A percentile compares a stretch with the other conserved stretches of the same genome.
These are phyloP conservation scores for Exephanes ischioxanthus DNA, from an alignment of 2,888 invertebrate species.

Conservation along the genomic window DNA sequence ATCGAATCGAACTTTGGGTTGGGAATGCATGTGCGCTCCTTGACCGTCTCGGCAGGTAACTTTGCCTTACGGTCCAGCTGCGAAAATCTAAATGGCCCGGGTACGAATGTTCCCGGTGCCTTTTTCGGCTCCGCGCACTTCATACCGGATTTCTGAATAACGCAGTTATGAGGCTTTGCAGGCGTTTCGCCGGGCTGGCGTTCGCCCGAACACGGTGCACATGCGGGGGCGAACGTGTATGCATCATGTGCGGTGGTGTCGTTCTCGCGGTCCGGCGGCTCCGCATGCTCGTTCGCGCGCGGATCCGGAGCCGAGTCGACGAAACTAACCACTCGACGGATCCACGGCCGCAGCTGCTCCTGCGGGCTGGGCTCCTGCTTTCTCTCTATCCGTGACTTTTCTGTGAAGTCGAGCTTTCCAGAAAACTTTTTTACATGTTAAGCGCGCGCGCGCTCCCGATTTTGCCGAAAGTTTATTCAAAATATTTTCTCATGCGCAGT, in stretches of 20 bases:
- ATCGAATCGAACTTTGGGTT: no score
- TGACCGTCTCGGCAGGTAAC: no score
- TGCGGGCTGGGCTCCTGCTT: neutral
- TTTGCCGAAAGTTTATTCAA: constrained; percentile 1
- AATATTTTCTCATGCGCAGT: neutral
- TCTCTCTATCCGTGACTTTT: neutral
- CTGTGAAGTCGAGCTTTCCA: constrained; percentile 2
- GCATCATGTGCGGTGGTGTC: constrained; percentile 1
- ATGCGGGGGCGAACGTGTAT: neutral
- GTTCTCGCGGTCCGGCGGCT: neutral
- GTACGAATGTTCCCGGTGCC: neutral
- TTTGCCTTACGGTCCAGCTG: no score
- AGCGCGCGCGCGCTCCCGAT: neutral
- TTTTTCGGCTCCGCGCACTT: neutral
- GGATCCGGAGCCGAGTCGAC: neutral
- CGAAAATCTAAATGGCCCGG: no score
- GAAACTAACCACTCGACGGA: constrained; percentile 4
- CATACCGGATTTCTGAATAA: neutral
- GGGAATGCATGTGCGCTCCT: no score
- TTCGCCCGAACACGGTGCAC: neutral
- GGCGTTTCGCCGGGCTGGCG: neutral
- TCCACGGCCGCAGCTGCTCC: constrained; percentile 2
- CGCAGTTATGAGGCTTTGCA: neutral
- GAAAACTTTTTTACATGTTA: neutral
- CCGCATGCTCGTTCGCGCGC: constrained; percentile 7